Evolutionary conservation across 2,888 invertebrate species (phyloP).

Genomic region (Leucophora obtusa): DNA sequence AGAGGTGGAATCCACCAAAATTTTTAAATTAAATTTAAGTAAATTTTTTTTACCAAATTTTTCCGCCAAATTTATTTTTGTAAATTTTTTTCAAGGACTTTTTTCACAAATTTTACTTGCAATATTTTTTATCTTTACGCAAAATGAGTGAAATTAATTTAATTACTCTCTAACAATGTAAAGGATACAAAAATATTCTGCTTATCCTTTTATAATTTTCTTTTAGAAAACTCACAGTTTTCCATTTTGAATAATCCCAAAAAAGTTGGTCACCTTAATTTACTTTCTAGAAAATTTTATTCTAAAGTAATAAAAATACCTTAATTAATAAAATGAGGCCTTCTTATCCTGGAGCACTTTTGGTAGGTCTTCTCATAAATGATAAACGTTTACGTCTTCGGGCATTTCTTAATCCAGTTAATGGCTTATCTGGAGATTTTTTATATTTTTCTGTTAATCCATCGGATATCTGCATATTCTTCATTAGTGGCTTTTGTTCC

Average conservation of each 20-base stretch:
- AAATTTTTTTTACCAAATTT: too few relatives aligned
- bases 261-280: background rate
- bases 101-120: too few relatives aligned
- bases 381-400: conserved; percentile 62
- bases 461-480: conserved; percentile 42
- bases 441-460: conserved; percentile 33
- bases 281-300: background rate
- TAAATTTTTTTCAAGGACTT: too few relatives aligned
- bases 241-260: background rate
- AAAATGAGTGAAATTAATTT: too few relatives aligned
- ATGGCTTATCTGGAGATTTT: conserved; percentile 54
- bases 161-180: too few relatives aligned
- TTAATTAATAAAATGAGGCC: background rate
- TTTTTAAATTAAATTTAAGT: too few relatives aligned
- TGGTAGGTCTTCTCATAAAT: conserved; percentile 64
- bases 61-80: too few relatives aligned
- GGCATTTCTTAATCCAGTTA: conserved; percentile 42
- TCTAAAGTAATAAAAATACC: conserved; percentile 22
- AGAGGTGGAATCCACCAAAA: too few relatives aligned
- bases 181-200: too few relatives aligned
- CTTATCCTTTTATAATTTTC: too few relatives aligned
- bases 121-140: too few relatives aligned
- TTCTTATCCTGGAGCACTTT: conserved; percentile 69
- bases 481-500: conserved; percentile 46
- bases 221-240: too few relatives aligned